Conservation (phyloP, 2,797 vertebrate species). For the Pachyuromys duprasi region DNA sequence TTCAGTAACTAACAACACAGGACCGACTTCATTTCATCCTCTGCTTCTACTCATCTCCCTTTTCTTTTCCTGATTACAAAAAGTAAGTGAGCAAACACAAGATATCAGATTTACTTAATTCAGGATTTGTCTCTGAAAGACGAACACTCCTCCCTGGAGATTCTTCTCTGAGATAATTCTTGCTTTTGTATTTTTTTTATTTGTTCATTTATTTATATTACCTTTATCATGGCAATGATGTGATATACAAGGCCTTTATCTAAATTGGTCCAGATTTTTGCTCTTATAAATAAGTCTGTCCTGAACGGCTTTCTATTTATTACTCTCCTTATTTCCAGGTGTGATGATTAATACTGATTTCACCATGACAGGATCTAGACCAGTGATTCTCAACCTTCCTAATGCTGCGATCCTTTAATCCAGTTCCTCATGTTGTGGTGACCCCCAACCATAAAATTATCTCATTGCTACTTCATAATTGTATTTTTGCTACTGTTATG, state of each 20-base stretch:
- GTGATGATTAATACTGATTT: background rate
- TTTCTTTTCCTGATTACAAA: too few relatives aligned
- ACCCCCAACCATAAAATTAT: background rate
- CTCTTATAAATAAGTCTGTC: background rate
- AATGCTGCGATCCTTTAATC: background rate
- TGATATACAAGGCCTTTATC: background rate
- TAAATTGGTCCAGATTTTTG: background rate
- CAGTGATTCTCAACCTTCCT: background rate
- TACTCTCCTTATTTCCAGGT: background rate
- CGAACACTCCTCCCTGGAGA: background rate
- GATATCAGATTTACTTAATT: background rate
- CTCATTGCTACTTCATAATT: background rate
- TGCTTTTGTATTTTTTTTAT: background rate
- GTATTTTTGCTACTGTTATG: background rate
- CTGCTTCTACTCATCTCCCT: background rate
- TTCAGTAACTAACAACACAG: background rate
- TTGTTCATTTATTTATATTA: background rate
- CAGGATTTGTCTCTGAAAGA: background rate
- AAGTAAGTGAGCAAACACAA: background rate
- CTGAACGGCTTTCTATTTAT: rapidly evolving
- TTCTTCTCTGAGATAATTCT: background rate
- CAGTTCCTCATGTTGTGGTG: background rate
- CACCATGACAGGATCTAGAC: background rate
- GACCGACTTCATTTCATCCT: background rate
- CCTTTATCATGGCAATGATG: background rate